Evolutionary conservation across 2,797 vertebrate genomes (phyloP).

Genomic region (Aulostomus chinensis): DNA sequence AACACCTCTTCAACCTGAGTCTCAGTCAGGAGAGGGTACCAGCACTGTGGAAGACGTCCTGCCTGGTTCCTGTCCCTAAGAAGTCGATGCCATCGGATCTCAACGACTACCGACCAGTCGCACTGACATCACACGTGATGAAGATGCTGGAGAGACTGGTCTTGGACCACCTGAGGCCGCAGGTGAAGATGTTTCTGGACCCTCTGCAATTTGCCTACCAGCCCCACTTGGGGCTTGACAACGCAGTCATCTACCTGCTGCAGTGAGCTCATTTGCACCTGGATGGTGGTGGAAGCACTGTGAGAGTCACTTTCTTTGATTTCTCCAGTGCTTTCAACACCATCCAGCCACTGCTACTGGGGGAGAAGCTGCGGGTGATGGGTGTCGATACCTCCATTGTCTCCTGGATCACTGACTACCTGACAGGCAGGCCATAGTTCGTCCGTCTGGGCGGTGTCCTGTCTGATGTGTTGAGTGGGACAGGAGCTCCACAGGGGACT

Average conservation of each 20-base stretch:
- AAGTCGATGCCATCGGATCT: not conserved
- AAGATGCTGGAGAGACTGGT: not conserved
- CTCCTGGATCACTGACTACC: not conserved
- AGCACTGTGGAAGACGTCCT: not conserved
- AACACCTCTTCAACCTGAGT: not conserved
- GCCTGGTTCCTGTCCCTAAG: not conserved
- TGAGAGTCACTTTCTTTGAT: too few relatives aligned
- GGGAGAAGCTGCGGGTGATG: not conserved
- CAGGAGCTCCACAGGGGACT: not conserved
- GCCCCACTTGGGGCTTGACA: not conserved
- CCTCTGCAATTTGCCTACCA: not conserved
- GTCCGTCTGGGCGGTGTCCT: not conserved
- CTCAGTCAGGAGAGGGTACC: not conserved
- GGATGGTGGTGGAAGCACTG: too few relatives aligned
- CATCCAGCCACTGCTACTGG: not conserved
- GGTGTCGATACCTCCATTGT: not conserved
- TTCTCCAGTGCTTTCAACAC: not conserved
- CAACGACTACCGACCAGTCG: too few relatives aligned
- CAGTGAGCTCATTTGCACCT: not conserved
- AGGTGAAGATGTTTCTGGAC: not conserved
- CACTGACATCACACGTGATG: not conserved
- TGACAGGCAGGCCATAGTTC: too few relatives aligned
- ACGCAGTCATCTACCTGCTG: too few relatives aligned
- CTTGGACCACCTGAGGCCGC: too few relatives aligned
- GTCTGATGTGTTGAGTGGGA: not conserved